A percentile compares a stretch with the other conserved stretches of the same genome.
Evolutionary conservation across 2,888 invertebrate species (phyloP).

Genomic region (Atethmia centrago): DNA sequence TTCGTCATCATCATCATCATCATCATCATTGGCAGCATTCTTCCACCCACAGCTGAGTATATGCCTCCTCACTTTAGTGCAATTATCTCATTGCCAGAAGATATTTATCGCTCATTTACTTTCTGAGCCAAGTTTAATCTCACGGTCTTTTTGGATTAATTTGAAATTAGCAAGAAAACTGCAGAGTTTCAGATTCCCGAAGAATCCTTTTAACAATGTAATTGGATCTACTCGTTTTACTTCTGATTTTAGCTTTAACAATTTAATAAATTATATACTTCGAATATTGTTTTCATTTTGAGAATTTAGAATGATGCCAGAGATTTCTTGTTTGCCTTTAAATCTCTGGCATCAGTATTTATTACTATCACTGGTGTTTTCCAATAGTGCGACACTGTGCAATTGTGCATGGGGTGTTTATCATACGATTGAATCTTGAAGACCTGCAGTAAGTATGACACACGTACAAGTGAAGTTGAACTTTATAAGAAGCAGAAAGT

Average conservation of each 20-base stretch:
- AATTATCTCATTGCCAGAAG: not conserved
- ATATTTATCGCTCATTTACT: slow-evolving; percentile 16
- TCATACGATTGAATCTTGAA: not conserved
- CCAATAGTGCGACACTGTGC: not conserved
- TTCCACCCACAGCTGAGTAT: too few relatives aligned
- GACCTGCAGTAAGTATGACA: not conserved
- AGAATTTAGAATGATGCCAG: too few relatives aligned
- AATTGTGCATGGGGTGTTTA: too few relatives aligned
- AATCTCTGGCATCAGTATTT: not conserved
- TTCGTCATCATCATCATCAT: not conserved
- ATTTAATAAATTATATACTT: not conserved
- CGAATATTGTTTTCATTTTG: not conserved
- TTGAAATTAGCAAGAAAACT: slow-evolving; percentile 46
- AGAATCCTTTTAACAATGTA: slow-evolving; percentile 41
- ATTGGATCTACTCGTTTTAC: slow-evolving; percentile 51
- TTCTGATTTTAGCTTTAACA: slow-evolving; percentile 25
- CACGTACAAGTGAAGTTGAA: not conserved
- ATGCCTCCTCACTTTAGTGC: too few relatives aligned
- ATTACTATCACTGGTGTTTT: not conserved
- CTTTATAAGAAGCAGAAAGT: not conserved
- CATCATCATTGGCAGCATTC: too few relatives aligned
- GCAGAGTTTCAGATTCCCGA: slow-evolving; percentile 38
- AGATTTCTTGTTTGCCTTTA: too few relatives aligned
- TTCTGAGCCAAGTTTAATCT: slow-evolving; percentile 11
- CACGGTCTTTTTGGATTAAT: slow-evolving; percentile 18